phyloP scores from a whole-genome alignment of 2,113 vertebrate species.

The Malurus elegans region DNA sequence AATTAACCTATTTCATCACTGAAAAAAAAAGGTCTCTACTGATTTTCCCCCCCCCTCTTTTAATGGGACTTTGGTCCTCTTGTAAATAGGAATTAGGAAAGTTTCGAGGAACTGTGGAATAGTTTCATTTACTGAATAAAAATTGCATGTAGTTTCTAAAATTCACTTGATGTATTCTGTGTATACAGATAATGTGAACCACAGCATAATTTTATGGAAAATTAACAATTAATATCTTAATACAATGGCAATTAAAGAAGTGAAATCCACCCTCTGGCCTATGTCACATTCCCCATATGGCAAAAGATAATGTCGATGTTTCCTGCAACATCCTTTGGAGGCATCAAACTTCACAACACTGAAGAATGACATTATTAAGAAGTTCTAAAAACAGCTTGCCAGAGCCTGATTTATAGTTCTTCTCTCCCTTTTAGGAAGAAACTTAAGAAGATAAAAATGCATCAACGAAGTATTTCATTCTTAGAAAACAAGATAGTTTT shows the following conservation, averaged over 20 bases:
- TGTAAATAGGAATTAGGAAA: slow-evolving; percentile 21
- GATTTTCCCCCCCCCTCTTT: background rate
- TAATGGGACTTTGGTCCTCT: background rate
- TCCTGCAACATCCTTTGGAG: background rate
- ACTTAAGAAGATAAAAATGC: background rate
- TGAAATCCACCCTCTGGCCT: background rate
- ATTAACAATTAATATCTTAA: background rate
- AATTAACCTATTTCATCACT: slow-evolving; percentile 63
- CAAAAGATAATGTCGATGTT: background rate
- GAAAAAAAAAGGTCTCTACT: background rate
- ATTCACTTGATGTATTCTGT: background rate
- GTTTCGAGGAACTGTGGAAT: background rate
- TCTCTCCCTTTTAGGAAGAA: background rate
- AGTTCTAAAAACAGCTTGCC: background rate
- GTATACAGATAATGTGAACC: background rate
- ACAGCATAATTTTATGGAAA: background rate
- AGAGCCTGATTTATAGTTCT: background rate
- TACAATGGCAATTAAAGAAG: background rate
- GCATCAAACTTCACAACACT: background rate
- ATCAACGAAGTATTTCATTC: background rate
- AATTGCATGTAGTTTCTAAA: background rate
- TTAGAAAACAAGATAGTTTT: background rate
- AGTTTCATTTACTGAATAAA: background rate
- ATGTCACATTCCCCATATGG: background rate
- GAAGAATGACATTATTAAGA: background rate